These are phyloP conservation scores for Edolisoma coerulescens DNA, from an alignment of 2,113 vertebrate species.

Conservation along the genomic window DNA sequence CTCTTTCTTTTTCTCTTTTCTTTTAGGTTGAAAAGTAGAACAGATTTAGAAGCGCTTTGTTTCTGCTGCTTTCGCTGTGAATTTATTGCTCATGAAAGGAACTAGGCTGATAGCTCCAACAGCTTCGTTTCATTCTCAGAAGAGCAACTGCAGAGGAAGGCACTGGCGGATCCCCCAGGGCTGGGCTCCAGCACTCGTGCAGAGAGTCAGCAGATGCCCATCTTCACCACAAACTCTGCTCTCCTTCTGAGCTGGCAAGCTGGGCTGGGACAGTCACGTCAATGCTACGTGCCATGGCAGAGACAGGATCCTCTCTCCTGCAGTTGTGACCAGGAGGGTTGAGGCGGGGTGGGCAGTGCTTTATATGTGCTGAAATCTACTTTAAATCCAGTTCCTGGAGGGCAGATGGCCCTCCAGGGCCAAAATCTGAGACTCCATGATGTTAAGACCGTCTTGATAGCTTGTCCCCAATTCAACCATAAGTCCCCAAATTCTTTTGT, in stretches of 20 bases:
- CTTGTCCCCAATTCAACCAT: not conserved
- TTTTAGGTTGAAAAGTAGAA: not conserved
- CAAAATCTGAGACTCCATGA: not conserved
- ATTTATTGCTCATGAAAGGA: conserved; percentile 1
- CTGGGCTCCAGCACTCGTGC: not conserved
- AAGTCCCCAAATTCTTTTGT: not conserved
- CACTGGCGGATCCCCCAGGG: not conserved
- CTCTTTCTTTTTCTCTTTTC: not conserved
- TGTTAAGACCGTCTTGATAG: not conserved
- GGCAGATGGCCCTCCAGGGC: not conserved
- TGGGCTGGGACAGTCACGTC: not conserved
- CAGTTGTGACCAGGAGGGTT: not conserved
- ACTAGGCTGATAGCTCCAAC: not conserved
- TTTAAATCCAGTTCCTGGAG: not conserved
- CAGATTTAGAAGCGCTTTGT: not conserved
- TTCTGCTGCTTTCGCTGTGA: not conserved
- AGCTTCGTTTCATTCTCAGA: not conserved
- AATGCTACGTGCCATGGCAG: not conserved
- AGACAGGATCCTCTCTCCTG: not conserved
- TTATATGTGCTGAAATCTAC: not conserved
- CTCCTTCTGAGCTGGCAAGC: conserved; percentile 8
- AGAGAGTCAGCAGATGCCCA: conserved; percentile 26
- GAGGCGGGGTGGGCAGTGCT: not conserved
- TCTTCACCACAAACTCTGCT: not conserved
- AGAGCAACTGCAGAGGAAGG: not conserved